Base-by-base conservation (phyloP, 2,888 invertebrate genomes). In the Tuberolachnus salignus region DNA sequence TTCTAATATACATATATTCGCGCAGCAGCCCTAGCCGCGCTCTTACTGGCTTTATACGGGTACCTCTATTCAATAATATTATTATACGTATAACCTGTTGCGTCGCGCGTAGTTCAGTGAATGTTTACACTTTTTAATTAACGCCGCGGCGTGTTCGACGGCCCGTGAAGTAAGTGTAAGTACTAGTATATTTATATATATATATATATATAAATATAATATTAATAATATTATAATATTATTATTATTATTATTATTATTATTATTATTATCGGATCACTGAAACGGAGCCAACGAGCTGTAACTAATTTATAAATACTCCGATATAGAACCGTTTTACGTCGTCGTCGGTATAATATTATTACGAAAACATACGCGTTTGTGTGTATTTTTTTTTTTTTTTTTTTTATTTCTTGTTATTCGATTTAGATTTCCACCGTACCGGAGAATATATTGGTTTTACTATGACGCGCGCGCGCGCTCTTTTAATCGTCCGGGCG, bases 231-330 rank as follows among this genome's bases (percentile, higher is more conserved):
- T 6, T 34, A 34, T 34, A 19, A 44, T 34, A 34, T 34, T 34
- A 34, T 34, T 34, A 34, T 34, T 34, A n/a, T 23, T 21, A 66
- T 51, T 34, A 34, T 34, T 34, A 34, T 34, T 34, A 34, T 34
- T 34, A 34, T 34, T 34, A n/a, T 23, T 21, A 66, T 51, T 46
- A 67, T 34, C 67, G 34, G 49, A 49, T 78, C 78, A 69, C 67
- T 51, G 67, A 78, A 78, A 69, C 67, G 14, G 59, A 78, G 67
- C 51, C 78, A 78, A 78, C 59, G n/a, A 51, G 46, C 78, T 23
- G 59, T 78, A n/a, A 69, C 67, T 78, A 78, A 78, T 78, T 78
- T 69, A 59, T 59, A 67, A 78, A 69, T 69, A 59, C 64, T 74
- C 64, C 8, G 57, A 26, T 57, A 26, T 14, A 23, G n/a, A 49